Percentiles rank a stretch among this genome's conserved stretches.
These are phyloP conservation scores for Eurosta solidaginis DNA, from an alignment of 1,140 invertebrate species.

Conservation along the genomic window DNA sequence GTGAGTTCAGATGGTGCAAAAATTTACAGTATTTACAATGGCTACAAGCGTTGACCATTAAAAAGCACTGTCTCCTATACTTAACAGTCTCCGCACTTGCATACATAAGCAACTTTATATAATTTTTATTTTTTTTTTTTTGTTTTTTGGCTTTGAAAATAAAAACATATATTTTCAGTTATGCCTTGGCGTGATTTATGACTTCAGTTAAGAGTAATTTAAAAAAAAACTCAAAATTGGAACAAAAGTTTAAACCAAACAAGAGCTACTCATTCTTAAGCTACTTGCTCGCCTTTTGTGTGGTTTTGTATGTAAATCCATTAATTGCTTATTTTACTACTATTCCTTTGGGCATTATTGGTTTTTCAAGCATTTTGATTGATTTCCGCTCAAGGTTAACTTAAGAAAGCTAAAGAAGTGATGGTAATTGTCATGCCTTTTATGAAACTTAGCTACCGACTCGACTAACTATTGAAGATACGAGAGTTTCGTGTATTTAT, in stretches of 20 bases:
- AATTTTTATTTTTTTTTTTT: background rate
- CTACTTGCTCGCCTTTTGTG: background rate
- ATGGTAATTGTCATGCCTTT: conserved; percentile 19
- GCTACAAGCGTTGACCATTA: conserved; percentile 17
- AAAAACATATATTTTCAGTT: conserved; percentile 20
- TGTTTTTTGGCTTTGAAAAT: background rate
- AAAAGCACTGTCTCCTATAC: background rate
- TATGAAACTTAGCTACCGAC: background rate
- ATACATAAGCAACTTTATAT: background rate
- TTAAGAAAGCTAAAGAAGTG: conserved; percentile 5
- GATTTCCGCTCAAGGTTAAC: conserved; percentile 15
- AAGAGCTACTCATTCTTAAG: background rate
- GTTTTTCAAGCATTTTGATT: conserved; percentile 26
- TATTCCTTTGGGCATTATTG: conserved; percentile 25
- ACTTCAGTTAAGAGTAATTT: background rate
- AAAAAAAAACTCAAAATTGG: background rate
- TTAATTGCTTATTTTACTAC: conserved; percentile 1
- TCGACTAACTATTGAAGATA: background rate
- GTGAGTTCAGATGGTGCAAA: background rate
- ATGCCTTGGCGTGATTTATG: conserved; percentile 9
- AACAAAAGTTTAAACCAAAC: background rate
- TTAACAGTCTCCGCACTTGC: background rate
- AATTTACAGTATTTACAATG: conserved; percentile 25
- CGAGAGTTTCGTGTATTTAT: background rate
- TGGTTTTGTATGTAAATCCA: conserved; percentile 16